Base-by-base conservation (phyloP, 2,797 vertebrate genomes). In the Peromyscus nudipes region DNA sequence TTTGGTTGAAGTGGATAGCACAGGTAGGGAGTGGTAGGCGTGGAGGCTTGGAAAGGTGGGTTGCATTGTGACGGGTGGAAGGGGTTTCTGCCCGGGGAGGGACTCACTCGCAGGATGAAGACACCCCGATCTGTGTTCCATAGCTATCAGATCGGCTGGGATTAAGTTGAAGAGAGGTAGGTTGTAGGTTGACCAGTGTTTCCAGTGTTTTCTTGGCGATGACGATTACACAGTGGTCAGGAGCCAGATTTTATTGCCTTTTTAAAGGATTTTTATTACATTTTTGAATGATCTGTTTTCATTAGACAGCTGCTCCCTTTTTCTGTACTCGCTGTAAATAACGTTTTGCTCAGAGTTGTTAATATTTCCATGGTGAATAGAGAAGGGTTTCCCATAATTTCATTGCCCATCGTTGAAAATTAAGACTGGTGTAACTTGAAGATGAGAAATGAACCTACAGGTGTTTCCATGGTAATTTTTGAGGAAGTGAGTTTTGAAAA, bases 401-500 rank as follows among this genome's bases (percentile, higher is more conserved):
- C 34, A 49, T 81, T 90, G 94, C 55, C 46, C 4, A 13, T 84
- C 43, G 60, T 83, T 95, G 93, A 81, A 91, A 96, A 97, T 94
- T 40, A 89, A 43, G 64, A 84, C 62, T 46, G 9, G 19, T 79
- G 83, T 55, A 87, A 81, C 80, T 96, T 94, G 49, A 75, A 95
- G 89, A 65, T 49, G 75, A 89, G 80, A 76, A 89, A 86, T 84
- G 60, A 96, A 62, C 43, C 34, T 89, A 34, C 62, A 77, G 91
- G 77, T 76, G 67, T 92, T 83, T 60, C 49, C 25, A 6, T 84
- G 69, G 46, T 93, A 40, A 65, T 52, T 95, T 95, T 71, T 69
- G 6, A 89, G 84, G 55, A 92, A 92, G 69, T 92, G 81, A 27
- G 21, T 90, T 92, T 97, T 85, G 76, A 65, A 93, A 93, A 97